Base-by-base conservation (phyloP, 2,888 invertebrate genomes). In the Strigamia transsilvanica region DNA sequence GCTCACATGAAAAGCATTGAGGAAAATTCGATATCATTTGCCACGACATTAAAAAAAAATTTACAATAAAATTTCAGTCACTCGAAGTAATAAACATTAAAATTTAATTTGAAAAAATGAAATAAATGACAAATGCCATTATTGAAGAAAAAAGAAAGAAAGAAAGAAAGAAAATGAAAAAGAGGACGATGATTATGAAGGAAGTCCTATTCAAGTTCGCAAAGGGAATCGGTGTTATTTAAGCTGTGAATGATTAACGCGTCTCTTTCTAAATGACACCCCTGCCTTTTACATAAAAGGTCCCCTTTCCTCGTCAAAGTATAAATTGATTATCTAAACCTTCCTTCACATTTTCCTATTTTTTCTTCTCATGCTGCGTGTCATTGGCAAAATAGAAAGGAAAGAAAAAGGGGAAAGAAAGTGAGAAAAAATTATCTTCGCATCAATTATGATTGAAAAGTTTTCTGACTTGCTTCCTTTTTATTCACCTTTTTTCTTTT, bases 291-390 rank as follows among this genome's bases (percentile, higher is more conserved):
- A 73, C 73, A 73, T 32, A 73, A 73, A 73, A 73, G 73, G 73
- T 27, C 73, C 32, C 73, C 32, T 73, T 73, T 73, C 73, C 27
- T 73, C 73, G 73, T 73, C 73, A 73, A 73, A 73, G 73, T 73
- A 73, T 73, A 73, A 73, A 73, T 73, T 73, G 73, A 73, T 73
- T 73, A 73, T 73, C 73, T 73, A 73, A 73, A 73, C 73, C 73
- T 73, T 32, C 73, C 73, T 27, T 32, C 73, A 73, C 73, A 73
- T 73, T 73, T 73, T 73, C 73, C 32, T n/a, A 27, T 32, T 73
- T 73, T 73, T 73, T 56, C 10, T 38, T 38, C 10, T 73, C 32
- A 32, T 32, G 32, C 73, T 73, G 73, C 32, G 73, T 73, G 73
- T 73, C 73, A 73, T 73, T 73, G 73, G 73, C 27, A 73, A 73